These are phyloP conservation scores for Eristalinus aeneus DNA, from an alignment of 2,888 invertebrate genomes.

Conservation along the genomic window DNA sequence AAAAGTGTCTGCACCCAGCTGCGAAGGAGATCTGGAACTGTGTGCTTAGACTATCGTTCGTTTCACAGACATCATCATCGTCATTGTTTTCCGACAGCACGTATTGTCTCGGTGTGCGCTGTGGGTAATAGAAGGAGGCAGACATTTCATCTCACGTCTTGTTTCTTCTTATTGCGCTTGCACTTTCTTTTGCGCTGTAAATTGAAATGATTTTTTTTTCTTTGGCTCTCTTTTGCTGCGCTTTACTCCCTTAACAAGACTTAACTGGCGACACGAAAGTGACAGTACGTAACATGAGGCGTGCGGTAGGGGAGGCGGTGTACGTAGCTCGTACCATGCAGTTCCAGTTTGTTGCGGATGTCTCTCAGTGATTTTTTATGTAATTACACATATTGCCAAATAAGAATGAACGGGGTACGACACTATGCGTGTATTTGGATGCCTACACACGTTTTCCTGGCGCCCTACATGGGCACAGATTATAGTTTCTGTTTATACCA, in stretches of 20 bases:
- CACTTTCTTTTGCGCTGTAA: background rate
- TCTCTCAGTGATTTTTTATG: conserved; percentile 32
- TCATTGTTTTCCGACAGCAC: background rate
- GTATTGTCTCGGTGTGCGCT: background rate
- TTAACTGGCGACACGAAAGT: background rate
- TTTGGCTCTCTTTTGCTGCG: background rate
- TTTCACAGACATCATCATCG: background rate
- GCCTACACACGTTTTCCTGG: background rate
- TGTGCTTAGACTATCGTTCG: background rate
- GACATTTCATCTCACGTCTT: background rate
- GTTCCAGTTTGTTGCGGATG: conserved; percentile 41
- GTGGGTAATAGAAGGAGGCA: background rate
- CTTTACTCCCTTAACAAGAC: background rate
- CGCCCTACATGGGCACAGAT: background rate
- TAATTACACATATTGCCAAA: conserved; percentile 40
- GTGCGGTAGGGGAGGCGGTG: background rate
- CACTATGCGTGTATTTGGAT: background rate
- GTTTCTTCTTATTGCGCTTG: background rate
- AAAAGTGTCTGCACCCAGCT: background rate
- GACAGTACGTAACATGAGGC: background rate
- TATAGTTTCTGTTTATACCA: background rate
- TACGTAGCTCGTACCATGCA: conserved; percentile 15
- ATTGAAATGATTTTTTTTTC: background rate
- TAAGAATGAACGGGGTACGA: background rate
- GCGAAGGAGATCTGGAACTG: background rate